These are phyloP conservation scores for Maniola jurtina DNA, from an alignment of 1,140 invertebrate genomes.

Conservation along the genomic window DNA sequence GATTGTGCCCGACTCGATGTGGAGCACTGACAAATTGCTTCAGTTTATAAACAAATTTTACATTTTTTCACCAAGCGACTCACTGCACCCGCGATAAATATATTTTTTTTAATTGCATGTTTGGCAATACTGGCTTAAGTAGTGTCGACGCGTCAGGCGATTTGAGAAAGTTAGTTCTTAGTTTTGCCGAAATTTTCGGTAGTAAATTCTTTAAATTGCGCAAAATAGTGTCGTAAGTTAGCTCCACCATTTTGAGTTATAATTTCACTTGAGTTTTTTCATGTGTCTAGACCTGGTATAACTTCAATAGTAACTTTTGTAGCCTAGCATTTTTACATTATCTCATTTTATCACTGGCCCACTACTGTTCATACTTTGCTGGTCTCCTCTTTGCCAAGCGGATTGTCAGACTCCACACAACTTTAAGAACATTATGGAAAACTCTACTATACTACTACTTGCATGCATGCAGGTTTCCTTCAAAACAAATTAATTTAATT, in stretches of 20 bases:
- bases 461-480: too few relatives aligned
- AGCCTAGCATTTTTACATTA: too few relatives aligned
- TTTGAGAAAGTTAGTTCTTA: constrained; percentile 39
- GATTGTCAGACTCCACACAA: too few relatives aligned
- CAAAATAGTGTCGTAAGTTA: constrained; percentile 28
- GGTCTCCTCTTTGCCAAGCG: too few relatives aligned
- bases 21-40: constrained; percentile 71
- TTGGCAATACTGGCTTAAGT: constrained; percentile 42
- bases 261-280: constrained; percentile 8
- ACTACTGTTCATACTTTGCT: too few relatives aligned
- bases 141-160: constrained; percentile 57
- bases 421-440: too few relatives aligned
- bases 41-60: constrained; percentile 51
- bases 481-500: too few relatives aligned
- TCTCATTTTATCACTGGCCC: too few relatives aligned
- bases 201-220: constrained; percentile 40
- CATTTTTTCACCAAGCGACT: constrained; percentile 36
- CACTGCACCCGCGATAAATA: constrained; percentile 49
- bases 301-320: not conserved
- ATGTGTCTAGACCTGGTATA: not conserved
- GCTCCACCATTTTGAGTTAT: constrained; percentile 18
- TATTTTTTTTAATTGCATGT: constrained; percentile 58
- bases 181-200: constrained; percentile 30
- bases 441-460: too few relatives aligned
- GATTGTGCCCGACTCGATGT: constrained; percentile 59